These are phyloP conservation scores for Hydroisotoma schaefferi DNA, from an alignment of 2,888 invertebrate genomes.

Conservation along the genomic window DNA sequence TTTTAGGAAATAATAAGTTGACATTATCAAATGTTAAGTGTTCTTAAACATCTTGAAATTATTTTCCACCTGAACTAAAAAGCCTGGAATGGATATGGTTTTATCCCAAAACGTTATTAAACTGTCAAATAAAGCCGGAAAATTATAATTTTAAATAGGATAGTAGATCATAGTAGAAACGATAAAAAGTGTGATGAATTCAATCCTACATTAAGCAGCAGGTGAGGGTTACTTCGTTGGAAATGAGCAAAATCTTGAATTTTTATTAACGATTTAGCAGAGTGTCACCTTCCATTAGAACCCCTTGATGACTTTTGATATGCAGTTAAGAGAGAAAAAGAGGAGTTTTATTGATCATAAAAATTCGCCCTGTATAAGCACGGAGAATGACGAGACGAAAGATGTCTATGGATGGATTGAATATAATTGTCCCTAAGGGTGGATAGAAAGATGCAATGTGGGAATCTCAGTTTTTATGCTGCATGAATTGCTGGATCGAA, in stretches of 20 bases:
- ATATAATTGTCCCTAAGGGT: conserved; percentile 29
- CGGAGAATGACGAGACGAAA: conserved; percentile 17
- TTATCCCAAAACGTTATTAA: no score
- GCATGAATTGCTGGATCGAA: background rate
- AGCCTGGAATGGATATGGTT: no score
- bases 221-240: no score
- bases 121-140: no score
- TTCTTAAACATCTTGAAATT: no score
- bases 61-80: no score
- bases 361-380: conserved; percentile 20
- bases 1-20: no score
- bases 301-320: conserved; percentile 13
- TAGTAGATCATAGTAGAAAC: no score
- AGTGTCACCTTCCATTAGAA: conserved; percentile 25
- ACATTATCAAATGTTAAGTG: no score
- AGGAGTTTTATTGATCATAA: conserved; percentile 16
- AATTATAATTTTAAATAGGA: no score
- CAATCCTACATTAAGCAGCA: no score
- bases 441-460: conserved; percentile 5
- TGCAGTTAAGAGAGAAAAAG: conserved; percentile 18
- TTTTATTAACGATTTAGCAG: conserved; percentile 8
- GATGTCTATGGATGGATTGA: conserved; percentile 32
- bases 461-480: background rate
- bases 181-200: no score
- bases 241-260: conserved; percentile 2